Percentiles rank a stretch among this genome's conserved stretches.
phyloP scores from a whole-genome alignment of 2,888 invertebrate genomes.

The Byasa hedistus region DNA sequence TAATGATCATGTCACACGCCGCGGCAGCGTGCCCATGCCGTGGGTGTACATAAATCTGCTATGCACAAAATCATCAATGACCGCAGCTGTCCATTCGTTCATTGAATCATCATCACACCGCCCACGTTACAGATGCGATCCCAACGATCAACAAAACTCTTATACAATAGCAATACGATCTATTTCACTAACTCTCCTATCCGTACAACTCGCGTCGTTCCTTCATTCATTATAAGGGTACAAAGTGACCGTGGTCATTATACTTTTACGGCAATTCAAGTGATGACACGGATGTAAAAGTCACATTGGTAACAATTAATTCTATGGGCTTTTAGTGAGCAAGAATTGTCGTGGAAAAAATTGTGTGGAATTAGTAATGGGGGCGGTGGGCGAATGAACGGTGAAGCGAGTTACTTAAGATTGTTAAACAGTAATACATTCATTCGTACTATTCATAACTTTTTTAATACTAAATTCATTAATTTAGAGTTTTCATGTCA shows the following conservation, averaged over 20 bases:
- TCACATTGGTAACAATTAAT: constrained; percentile 66
- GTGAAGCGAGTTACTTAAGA: constrained; percentile 5
- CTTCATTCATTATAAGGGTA: constrained; percentile 35
- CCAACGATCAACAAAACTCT: constrained; percentile 10
- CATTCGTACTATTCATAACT: too few species aligned
- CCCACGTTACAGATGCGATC: constrained; percentile 36
- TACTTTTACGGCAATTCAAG: constrained; percentile 54
- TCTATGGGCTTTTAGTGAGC: constrained; percentile 64
- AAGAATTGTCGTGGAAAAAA: constrained; percentile 74
- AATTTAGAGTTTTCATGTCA: too few species aligned
- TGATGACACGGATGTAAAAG: constrained; percentile 64
- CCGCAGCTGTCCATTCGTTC: constrained; percentile 69
- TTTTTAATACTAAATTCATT: too few species aligned
- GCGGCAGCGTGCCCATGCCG: constrained; percentile 38
- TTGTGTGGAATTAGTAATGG: constrained; percentile 41
- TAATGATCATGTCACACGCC: constrained; percentile 51
- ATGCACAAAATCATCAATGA: constrained; percentile 54
- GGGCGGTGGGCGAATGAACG: constrained; percentile 45
- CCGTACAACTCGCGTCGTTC: not conserved
- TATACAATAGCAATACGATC: constrained; percentile 30
- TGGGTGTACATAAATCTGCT: constrained; percentile 60
- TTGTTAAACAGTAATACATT: constrained; percentile 5
- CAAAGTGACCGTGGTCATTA: constrained; percentile 62
- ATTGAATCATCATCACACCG: constrained; percentile 58
- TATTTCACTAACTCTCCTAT: constrained; percentile 29